phyloP scores from a whole-genome alignment of 2,113 vertebrate species.

The Pycnonotus jocosus region DNA sequence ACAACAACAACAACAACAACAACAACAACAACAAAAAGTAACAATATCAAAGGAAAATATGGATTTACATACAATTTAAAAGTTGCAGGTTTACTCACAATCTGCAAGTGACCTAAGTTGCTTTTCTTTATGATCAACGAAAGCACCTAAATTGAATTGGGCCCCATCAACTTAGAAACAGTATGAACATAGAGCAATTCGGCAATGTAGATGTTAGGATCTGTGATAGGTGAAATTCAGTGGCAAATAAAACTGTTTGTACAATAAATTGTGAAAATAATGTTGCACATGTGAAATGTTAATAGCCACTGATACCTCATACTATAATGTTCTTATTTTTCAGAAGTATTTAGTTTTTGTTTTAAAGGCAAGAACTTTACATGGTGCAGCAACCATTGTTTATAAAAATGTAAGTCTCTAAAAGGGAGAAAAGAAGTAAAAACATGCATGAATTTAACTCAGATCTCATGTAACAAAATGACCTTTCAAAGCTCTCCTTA shows the following conservation, averaged over 20 bases:
- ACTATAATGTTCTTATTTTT: neutral
- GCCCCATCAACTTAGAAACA: neutral
- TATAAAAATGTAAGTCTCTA: neutral
- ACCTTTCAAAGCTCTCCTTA: neutral
- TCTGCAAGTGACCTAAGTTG: neutral
- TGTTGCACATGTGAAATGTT: neutral
- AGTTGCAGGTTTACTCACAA: neutral
- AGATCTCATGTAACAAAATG: neutral
- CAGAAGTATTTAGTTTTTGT: neutral
- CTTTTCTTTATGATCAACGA: neutral
- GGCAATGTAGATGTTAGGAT: neutral
- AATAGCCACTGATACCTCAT: neutral
- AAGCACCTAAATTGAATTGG: neutral
- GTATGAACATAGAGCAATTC: neutral
- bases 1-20: no score
- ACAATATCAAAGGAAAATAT: conserved; percentile 5
- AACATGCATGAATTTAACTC: neutral
- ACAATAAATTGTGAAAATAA: neutral
- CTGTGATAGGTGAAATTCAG: neutral
- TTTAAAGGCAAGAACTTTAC: neutral
- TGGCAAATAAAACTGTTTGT: neutral
- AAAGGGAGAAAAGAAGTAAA: neutral
- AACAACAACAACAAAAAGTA: no score
- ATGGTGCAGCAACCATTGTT: neutral
- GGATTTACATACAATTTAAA: neutral